A percentile compares a stretch with the other conserved stretches of the same genome.
phyloP scores from a whole-genome alignment of 2,113 vertebrate genomes.

The Rhodinocichla rosea region DNA sequence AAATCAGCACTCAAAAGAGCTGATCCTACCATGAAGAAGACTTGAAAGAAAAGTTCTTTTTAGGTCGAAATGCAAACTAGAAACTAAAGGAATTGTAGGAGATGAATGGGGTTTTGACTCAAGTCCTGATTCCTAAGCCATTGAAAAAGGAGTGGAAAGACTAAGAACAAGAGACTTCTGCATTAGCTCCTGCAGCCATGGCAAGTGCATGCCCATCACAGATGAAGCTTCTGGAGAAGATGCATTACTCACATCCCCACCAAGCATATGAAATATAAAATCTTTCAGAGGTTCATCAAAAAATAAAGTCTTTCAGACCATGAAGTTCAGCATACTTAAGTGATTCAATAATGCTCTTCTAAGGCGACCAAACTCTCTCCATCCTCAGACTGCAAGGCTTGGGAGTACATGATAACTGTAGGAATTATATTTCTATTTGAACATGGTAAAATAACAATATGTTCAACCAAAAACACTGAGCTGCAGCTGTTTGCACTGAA shows the following conservation, averaged over 20 bases:
- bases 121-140: not conserved
- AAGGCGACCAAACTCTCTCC: not conserved
- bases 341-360: not conserved
- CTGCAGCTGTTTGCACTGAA: not conserved
- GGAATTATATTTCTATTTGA: not conserved
- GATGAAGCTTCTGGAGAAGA: not conserved
- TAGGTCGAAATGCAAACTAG: not conserved
- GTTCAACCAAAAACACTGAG: not conserved
- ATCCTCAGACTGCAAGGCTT: not conserved
- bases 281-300: not conserved
- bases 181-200: not conserved
- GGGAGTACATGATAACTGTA: not conserved
- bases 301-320: not conserved
- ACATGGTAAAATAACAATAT: not conserved
- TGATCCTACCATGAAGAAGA: not conserved
- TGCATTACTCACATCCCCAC: not conserved
- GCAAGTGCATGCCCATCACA: accelerated
- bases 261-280: not conserved
- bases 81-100: not conserved
- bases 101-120: not conserved
- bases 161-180: not conserved
- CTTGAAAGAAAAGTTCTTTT: not conserved
- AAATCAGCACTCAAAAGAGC: not conserved
- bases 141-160: not conserved
- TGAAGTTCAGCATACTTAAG: not conserved